These are phyloP conservation scores for Bombyx huttoni DNA, from an alignment of 2,888 invertebrate species.

Conservation along the genomic window DNA sequence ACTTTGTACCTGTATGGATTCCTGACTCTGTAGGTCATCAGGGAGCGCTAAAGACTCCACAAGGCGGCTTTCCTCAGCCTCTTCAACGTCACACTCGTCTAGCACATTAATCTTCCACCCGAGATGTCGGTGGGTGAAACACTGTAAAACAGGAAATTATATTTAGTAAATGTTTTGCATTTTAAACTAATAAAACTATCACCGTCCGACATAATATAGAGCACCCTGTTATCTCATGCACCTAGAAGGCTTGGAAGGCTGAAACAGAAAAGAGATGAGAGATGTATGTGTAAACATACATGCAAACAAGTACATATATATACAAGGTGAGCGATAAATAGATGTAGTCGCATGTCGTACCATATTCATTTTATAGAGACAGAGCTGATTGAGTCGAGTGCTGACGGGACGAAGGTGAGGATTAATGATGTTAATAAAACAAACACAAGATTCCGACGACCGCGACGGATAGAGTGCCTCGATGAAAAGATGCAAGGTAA, in stretches of 20 bases:
- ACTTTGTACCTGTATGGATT: conserved; percentile 77
- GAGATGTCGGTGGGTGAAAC: conserved; percentile 92
- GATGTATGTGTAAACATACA: conserved; percentile 46
- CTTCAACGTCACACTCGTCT: conserved; percentile 80
- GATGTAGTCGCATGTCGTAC: background rate
- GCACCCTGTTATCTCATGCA: conserved; percentile 53
- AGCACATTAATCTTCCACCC: conserved; percentile 96
- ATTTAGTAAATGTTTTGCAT: conserved; percentile 1
- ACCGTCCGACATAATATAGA: conserved; percentile 34
- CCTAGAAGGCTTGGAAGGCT: conserved; percentile 65
- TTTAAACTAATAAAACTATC: conserved; percentile 16
- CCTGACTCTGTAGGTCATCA: conserved; percentile 48
- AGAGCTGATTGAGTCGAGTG: no score
- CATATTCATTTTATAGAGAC: background rate
- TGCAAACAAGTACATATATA: conserved; percentile 27
- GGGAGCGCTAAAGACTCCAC: conserved; percentile 49
- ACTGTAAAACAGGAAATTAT: conserved; percentile 70
- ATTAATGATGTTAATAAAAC: no score
- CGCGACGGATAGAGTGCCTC: no score
- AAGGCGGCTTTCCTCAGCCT: conserved; percentile 68
- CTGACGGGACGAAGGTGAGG: no score
- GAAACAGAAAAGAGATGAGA: conserved; percentile 68
- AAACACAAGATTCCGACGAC: no score
- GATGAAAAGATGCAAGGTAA: no score
- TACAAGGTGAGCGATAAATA: conserved; percentile 7